These are phyloP conservation scores for Diacarnus erythraeanus DNA, from an alignment of 37 sponge, comb jelly and placozoan genomes.

Conservation along the genomic window DNA sequence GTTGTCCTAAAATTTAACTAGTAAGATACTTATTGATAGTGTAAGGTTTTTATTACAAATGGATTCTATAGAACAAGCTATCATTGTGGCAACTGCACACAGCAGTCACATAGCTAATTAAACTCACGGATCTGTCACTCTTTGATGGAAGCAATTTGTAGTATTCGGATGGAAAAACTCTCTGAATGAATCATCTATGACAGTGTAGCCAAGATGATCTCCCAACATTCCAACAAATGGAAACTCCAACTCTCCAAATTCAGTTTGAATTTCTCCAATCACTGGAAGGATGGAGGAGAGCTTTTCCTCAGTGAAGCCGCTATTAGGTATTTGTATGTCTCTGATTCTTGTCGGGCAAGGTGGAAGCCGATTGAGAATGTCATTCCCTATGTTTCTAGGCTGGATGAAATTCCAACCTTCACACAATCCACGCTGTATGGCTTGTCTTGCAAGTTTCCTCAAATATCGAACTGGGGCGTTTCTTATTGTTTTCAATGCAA, in stretches of 20 bases:
- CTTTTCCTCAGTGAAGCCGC: slow-evolving; percentile 8
- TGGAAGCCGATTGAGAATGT: slow-evolving; percentile 9
- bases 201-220: background rate
- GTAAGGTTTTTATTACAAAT: too few species aligned
- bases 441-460: background rate
- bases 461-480: slow-evolving; percentile 1
- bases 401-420: slow-evolving; percentile 2
- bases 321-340: background rate
- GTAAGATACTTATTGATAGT: too few species aligned
- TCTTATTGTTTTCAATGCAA: background rate
- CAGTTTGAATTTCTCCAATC: slow-evolving; percentile 15
- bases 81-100: too few species aligned
- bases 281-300: background rate
- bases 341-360: slow-evolving; percentile 22
- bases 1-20: too few species aligned
- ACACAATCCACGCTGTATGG: slow-evolving; percentile 8
- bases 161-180: slow-evolving; percentile 23
- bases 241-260: background rate
- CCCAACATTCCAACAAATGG: background rate
- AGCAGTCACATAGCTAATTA: too few species aligned
- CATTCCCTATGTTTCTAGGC: background rate
- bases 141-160: slow-evolving; percentile 11
- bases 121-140: background rate
- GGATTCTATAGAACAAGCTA: too few species aligned
- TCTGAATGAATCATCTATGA: slow-evolving; percentile 2